Percentiles rank a stretch among this genome's conserved stretches.
phyloP scores from a whole-genome alignment of 2,113 vertebrate species.

The Rafetus swinhoei region DNA sequence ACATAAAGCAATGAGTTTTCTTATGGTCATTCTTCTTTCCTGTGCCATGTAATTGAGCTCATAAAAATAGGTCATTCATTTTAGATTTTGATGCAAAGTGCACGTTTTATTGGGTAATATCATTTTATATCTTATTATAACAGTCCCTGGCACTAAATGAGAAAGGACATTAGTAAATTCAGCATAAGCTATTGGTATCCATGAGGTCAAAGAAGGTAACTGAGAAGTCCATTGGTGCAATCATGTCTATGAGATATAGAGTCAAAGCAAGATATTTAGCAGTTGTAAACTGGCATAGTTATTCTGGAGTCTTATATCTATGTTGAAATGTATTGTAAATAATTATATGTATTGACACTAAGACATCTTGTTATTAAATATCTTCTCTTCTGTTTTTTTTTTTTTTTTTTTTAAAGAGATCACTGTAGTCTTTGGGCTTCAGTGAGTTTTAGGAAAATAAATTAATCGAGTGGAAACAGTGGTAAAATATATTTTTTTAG shows the following conservation, averaged over 20 bases:
- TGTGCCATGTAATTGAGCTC: slow-evolving; percentile 1
- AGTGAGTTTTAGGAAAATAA: slow-evolving; percentile 30
- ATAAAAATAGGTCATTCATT: slow-evolving; percentile 24
- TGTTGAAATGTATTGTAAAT: neutral
- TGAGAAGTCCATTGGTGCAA: slow-evolving; percentile 7
- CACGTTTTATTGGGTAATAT: slow-evolving; percentile 45
- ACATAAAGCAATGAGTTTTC: neutral
- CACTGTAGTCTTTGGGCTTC: neutral
- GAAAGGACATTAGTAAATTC: slow-evolving; percentile 41
- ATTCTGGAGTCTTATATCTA: neutral
- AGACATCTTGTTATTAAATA: neutral
- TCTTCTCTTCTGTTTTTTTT: slow-evolving; percentile 23
- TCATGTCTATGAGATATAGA: slow-evolving; percentile 5
- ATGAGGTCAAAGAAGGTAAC: slow-evolving; percentile 34
- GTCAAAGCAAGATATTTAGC: neutral
- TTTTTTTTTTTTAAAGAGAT: neutral
- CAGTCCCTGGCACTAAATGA: slow-evolving; percentile 23
- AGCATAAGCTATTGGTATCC: slow-evolving; percentile 52
- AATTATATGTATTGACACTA: neutral
- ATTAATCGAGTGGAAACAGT: slow-evolving; percentile 41
- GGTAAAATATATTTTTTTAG: slow-evolving; percentile 57
- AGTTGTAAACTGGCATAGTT: neutral
- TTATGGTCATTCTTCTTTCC: neutral
- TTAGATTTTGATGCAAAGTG: slow-evolving; percentile 24
- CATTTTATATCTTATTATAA: slow-evolving; percentile 51